phyloP scores from a whole-genome alignment of 1,140 invertebrate species.

The Micrasema minimum region DNA sequence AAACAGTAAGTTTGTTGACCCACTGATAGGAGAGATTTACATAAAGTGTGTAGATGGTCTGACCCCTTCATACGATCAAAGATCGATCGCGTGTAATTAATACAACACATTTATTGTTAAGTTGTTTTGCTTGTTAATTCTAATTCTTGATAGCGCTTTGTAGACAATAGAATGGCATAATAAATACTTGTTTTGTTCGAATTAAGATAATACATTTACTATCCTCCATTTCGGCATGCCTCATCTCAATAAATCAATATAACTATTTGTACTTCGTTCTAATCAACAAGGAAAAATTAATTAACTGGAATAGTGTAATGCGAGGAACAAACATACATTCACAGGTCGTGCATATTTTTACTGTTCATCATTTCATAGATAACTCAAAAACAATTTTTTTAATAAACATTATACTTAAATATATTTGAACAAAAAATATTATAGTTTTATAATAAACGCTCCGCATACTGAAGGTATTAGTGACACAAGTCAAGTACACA shows the following conservation, averaged over 20 bases:
- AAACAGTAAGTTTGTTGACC: conserved; percentile 18
- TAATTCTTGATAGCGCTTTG: too few species aligned
- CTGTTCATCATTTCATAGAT: too few species aligned
- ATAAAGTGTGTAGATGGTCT: conserved; percentile 10
- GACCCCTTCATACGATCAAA: conserved; percentile 25
- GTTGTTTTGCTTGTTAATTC: neutral
- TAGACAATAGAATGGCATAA: too few species aligned
- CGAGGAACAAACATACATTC: too few species aligned
- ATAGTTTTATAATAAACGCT: too few species aligned
- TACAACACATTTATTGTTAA: neutral
- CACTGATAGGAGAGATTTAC: conserved; percentile 12
- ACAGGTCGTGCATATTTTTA: too few species aligned
- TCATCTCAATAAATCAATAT: neutral
- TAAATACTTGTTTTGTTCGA: neutral
- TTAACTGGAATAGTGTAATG: too few species aligned
- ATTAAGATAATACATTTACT: neutral
- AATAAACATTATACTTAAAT: too few species aligned
- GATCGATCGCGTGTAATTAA: conserved; percentile 8
- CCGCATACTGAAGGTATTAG: too few species aligned
- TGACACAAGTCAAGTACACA: too few species aligned
- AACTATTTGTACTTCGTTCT: neutral
- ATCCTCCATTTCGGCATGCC: neutral
- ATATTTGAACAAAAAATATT: too few species aligned
- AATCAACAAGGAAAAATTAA: neutral
- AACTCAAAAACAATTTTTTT: too few species aligned